Conservation (phyloP, 1,140 invertebrate genomes). For the Ridgeia piscesae region DNA sequence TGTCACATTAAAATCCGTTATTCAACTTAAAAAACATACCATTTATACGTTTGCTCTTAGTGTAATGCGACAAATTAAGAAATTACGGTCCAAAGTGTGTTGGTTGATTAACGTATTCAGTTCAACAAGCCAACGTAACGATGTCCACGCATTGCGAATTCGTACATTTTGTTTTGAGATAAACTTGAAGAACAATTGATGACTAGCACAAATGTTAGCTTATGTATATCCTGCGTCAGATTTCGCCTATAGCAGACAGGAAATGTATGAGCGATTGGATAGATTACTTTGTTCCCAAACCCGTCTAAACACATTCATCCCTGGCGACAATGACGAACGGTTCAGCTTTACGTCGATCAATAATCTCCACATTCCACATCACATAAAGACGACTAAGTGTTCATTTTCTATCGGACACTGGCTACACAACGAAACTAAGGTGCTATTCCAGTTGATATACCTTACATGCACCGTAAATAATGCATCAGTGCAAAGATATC, state of each 20-base stretch:
- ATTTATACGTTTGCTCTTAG: too few relatives aligned
- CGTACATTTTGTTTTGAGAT: too few relatives aligned
- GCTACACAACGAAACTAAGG: not conserved
- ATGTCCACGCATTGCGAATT: not conserved
- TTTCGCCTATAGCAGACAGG: not conserved
- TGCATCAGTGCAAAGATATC: not conserved
- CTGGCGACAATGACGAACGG: not conserved
- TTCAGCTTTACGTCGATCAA: not conserved
- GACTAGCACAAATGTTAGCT: not conserved
- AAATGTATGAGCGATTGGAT: not conserved
- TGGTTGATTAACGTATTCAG: not conserved
- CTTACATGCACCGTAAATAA: not conserved
- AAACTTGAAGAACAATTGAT: too few relatives aligned
- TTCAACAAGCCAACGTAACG: not conserved
- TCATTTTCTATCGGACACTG: not conserved
- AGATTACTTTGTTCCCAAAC: not conserved
- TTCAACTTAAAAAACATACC: too few relatives aligned
- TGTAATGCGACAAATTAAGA: too few relatives aligned
- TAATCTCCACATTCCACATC: not conserved
- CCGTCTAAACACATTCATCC: not conserved
- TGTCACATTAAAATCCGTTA: too few relatives aligned
- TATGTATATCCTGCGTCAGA: not conserved
- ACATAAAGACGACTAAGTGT: not conserved
- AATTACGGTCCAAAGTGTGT: not conserved
- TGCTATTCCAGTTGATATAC: not conserved